A percentile compares a stretch with the other conserved stretches of the same genome.
phyloP scores from a whole-genome alignment of 1,140 invertebrate genomes.

The Melitaea cinxia region DNA sequence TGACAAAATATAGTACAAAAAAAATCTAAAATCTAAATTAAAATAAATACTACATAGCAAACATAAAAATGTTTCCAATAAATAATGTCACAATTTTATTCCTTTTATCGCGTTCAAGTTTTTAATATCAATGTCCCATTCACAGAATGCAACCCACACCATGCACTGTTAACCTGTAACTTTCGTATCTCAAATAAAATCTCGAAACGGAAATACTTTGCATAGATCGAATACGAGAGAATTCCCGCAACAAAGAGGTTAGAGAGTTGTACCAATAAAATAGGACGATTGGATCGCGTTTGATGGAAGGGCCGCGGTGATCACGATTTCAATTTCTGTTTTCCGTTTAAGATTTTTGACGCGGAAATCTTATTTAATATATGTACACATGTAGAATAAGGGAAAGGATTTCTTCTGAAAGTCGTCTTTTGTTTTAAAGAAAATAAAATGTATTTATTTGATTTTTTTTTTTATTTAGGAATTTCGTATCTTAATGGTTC shows the following conservation, averaged over 20 bases:
- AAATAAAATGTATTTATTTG: too few species aligned
- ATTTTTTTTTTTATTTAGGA: too few species aligned
- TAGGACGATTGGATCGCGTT: slow-evolving; percentile 65
- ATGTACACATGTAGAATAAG: too few species aligned
- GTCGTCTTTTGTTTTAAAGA: too few species aligned
- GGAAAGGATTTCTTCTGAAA: too few species aligned
- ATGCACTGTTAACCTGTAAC: slow-evolving; percentile 4
- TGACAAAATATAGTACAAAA: too few species aligned
- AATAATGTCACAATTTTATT: not conserved
- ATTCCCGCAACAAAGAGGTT: slow-evolving; percentile 61
- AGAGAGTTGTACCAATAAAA: slow-evolving; percentile 65
- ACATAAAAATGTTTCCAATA: too few species aligned
- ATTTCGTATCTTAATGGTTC: too few species aligned
- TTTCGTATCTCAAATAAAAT: slow-evolving; percentile 52
- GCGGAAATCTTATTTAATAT: not conserved
- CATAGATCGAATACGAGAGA: slow-evolving; percentile 63
- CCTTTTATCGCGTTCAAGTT: not conserved
- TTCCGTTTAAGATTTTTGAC: slow-evolving; percentile 31
- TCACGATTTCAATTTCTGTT: slow-evolving; percentile 47
- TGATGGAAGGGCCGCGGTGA: slow-evolving; percentile 55
- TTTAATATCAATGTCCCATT: not conserved
- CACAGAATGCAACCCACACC: not conserved
- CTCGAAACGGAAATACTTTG: slow-evolving; percentile 68
- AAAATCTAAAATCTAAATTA: too few species aligned
- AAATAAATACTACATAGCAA: too few species aligned